Percentiles rank a stretch among this genome's conserved stretches.
phyloP scores from a whole-genome alignment of 2,797 vertebrate species.

The Myripristis murdjan region DNA sequence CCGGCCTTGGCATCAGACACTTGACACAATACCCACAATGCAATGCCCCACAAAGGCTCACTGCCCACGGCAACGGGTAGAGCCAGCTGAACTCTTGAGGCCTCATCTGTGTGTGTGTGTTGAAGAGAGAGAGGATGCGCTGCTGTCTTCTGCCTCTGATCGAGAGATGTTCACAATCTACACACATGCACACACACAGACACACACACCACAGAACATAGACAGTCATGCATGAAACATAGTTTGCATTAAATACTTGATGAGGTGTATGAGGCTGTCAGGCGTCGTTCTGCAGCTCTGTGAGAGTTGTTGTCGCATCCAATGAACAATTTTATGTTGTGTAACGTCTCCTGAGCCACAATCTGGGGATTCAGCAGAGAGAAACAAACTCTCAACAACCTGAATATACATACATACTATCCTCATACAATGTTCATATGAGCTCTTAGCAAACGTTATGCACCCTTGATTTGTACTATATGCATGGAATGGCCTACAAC shows the following conservation, averaged over 20 bases:
- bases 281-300: constrained; percentile 59
- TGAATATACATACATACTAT: constrained; percentile 20
- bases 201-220: constrained; percentile 47
- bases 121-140: constrained; percentile 14
- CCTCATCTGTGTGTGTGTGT: constrained; percentile 55
- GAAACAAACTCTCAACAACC: constrained; percentile 54
- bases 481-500: neutral
- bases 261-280: constrained; percentile 77
- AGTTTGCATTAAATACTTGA: constrained; percentile 80
- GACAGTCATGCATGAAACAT: constrained; percentile 77
- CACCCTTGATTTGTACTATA: constrained; percentile 13
- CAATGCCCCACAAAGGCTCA: constrained; percentile 56
- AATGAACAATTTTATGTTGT: constrained; percentile 76
- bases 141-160: constrained; percentile 48
- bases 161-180: constrained; percentile 45
- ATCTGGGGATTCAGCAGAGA: constrained; percentile 40
- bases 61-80: constrained; percentile 57
- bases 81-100: constrained; percentile 72
- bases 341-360: constrained; percentile 63
- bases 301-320: constrained; percentile 70
- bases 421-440: constrained; percentile 3
- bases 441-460: constrained; percentile 15
- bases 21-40: constrained; percentile 55
- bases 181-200: constrained; percentile 15
- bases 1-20: constrained; percentile 40